These are phyloP conservation scores for Eurypyga helias DNA, from an alignment of 2,113 vertebrate species.

Conservation along the genomic window DNA sequence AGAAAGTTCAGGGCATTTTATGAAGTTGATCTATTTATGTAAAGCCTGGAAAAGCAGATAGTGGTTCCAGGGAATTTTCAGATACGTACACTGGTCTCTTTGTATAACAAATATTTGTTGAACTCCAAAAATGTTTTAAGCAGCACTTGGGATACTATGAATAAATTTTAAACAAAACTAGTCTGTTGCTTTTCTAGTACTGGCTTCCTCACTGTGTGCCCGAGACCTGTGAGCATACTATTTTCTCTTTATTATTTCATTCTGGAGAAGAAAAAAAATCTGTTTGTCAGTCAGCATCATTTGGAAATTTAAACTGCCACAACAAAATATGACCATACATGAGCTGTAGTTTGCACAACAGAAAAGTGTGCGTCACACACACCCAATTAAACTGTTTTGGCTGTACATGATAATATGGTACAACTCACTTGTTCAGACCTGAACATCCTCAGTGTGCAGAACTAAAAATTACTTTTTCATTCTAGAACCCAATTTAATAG, in stretches of 20 bases:
- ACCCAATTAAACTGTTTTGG: neutral
- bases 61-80: neutral
- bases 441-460: neutral
- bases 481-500: neutral
- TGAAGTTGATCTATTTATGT: neutral
- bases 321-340: neutral
- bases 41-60: neutral
- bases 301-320: neutral
- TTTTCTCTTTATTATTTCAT: neutral
- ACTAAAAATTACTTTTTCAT: neutral
- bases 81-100: neutral
- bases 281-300: neutral
- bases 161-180: neutral
- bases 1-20: neutral
- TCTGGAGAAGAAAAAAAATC: neutral
- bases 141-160: neutral
- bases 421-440: neutral
- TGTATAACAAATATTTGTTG: neutral
- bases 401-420: rapidly evolving
- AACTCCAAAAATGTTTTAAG: neutral
- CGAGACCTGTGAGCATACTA: rapidly evolving
- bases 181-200: neutral
- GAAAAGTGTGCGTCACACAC: rapidly evolving
- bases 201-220: neutral
- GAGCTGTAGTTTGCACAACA: neutral